Evolutionary conservation across 2,888 invertebrate species (phyloP), one percentile per base, ranked within the genome.

Genomic region (Priocnemis perturbator): DNA sequence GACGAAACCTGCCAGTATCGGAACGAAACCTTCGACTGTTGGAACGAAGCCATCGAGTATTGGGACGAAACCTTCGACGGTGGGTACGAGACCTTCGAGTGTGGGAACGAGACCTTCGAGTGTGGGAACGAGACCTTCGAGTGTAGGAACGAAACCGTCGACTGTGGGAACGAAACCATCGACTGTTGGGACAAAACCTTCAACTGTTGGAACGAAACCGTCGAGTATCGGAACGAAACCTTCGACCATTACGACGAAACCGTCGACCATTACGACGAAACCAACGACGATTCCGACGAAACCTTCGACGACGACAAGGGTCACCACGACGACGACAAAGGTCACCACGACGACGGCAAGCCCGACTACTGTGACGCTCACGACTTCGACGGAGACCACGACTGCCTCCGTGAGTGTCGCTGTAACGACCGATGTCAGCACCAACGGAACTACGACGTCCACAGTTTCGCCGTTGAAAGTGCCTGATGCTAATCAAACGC

Each of bases 61-160:
- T n/a, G n/a, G 52, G 3, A 73, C 70, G n/a, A 53, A 11, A 53
- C 53, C 53, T 20, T 37, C 37, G 37, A 37, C 4, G 2, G 11
- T 37, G 1, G 37, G 37, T 5, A 37, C 37, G 37, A 37, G 11
- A 9, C 37, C 37, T 11, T 69, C 74, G n/a, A 69, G 79, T 0
- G 23, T 71, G 26, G 70, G 72, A 71, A 77, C 79, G 3, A 69
- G 70, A 60, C 73, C 80, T n/a, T 79, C 76, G 15, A 62, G 61
- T 14, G 68, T 26, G 62, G 62, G 69, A 3, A 68, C 89, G 66
- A 89, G 87, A 77, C 88, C 90, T 4, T 81, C 83, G 0, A 82
- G 78, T 26, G 64, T 26, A 60, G 60, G 69, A 5, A 69, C 89
- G 65, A 89, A 87, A 77, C 88, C 90, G 3, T 81, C 83, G 0